Percentiles rank a stretch among this genome's conserved stretches.
Conservation (phyloP, 2,797 vertebrate species). For the Clarias laeviceps region DNA sequence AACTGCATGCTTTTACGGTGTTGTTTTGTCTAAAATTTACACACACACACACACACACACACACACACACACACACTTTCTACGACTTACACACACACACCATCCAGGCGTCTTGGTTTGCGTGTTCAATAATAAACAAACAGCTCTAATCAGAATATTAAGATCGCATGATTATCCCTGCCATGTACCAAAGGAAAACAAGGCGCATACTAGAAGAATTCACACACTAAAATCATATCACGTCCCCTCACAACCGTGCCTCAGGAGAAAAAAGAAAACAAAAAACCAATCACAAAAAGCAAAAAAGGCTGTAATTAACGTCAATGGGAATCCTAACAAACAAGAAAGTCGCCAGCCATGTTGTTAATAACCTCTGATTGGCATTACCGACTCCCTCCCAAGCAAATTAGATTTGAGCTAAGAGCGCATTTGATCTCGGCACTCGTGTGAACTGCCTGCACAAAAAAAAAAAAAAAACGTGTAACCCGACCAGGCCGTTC, state of each 20-base stretch:
- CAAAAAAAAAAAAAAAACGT: constrained; percentile 59
- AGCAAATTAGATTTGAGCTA: constrained; percentile 76
- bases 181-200: constrained; percentile 14
- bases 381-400: constrained; percentile 70
- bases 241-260: constrained; percentile 56
- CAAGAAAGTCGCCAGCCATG: constrained; percentile 63
- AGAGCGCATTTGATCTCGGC: constrained; percentile 78
- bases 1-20: background rate
- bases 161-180: background rate
- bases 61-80: background rate
- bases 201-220: background rate
- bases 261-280: constrained; percentile 56
- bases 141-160: background rate
- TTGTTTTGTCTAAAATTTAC: background rate
- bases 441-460: constrained; percentile 72
- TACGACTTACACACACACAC: no score
- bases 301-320: constrained; percentile 70
- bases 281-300: constrained; percentile 73
- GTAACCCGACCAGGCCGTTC: constrained; percentile 76
- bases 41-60: background rate
- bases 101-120: no score
- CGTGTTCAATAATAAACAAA: background rate
- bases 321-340: constrained; percentile 59
- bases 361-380: constrained; percentile 72
- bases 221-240: constrained; percentile 3